Conservation (phyloP, 2,797 vertebrate species). For the Urocyon cinereoargenteus region DNA sequence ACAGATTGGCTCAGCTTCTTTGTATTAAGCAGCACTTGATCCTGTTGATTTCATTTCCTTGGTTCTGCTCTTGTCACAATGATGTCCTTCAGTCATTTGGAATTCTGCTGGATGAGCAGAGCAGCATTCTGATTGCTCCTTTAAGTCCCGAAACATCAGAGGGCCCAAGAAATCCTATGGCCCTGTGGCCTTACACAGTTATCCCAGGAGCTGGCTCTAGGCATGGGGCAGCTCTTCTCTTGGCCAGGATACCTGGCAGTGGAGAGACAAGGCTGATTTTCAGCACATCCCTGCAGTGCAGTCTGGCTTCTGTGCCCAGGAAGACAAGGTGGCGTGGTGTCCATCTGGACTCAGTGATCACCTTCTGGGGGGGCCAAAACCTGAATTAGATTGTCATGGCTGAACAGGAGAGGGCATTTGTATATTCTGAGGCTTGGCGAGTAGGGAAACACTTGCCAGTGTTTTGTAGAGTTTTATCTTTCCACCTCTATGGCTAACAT, state of each 20-base stretch:
- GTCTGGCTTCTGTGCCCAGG: conserved; percentile 78
- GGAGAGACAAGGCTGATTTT: conserved; percentile 8
- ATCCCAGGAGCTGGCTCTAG: conserved; percentile 33
- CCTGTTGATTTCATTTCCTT: not conserved
- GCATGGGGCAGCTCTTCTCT: not conserved
- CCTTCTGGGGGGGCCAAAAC: conserved; percentile 73
- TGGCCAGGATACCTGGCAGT: conserved; percentile 64
- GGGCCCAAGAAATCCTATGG: not conserved
- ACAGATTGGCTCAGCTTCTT: not conserved
- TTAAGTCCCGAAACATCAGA: not conserved
- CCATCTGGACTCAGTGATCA: conserved; percentile 75
- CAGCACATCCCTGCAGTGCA: conserved; percentile 67
- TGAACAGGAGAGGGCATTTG: conserved; percentile 64
- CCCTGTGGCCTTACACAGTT: not conserved
- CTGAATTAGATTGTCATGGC: conserved; percentile 79
- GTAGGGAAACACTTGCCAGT: not conserved
- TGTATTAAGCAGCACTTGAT: not conserved
- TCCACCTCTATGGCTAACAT: not conserved
- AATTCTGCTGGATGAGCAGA: conserved; percentile 1
- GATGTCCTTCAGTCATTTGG: not conserved
- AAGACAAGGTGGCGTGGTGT: conserved; percentile 58
- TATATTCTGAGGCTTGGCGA: not conserved
- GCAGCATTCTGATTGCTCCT: not conserved
- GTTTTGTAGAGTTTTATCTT: conserved; percentile 48
- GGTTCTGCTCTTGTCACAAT: not conserved